Percentiles rank a stretch among this genome's conserved stretches.
Conservation (phyloP, 2,888 invertebrate species). For the Sinelater perroti region DNA sequence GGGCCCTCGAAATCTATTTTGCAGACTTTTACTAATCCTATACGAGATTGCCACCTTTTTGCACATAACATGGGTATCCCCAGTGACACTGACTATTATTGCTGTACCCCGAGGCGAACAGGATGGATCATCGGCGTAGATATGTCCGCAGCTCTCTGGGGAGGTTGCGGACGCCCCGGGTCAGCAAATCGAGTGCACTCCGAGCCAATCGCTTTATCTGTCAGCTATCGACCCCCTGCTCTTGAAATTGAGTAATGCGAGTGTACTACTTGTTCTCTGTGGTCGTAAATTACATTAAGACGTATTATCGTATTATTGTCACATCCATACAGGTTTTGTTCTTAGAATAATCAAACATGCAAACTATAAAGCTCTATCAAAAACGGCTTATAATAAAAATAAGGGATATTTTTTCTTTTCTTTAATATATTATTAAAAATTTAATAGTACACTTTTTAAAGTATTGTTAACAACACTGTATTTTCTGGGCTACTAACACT, state of each 20-base stretch:
- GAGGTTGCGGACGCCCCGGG: conserved; percentile 28
- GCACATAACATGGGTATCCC: conserved; percentile 33
- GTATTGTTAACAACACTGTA: too few relatives aligned
- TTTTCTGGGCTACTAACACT: too few relatives aligned
- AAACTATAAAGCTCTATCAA: too few relatives aligned
- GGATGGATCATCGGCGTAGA: conserved; percentile 39
- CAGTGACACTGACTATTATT: conserved; percentile 34
- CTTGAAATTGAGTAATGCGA: conserved; percentile 28
- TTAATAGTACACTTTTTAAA: too few relatives aligned
- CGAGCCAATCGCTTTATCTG: conserved; percentile 37
- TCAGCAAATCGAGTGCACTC: conserved; percentile 37
- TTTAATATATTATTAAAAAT: too few relatives aligned
- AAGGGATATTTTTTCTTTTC: too few relatives aligned
- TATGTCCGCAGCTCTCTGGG: conserved; percentile 37
- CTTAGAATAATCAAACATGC: too few relatives aligned
- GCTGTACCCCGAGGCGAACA: conserved; percentile 32
- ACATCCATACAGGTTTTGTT: too few relatives aligned
- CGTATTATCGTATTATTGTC: too few relatives aligned
- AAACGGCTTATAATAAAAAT: too few relatives aligned
- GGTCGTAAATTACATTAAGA: neutral
- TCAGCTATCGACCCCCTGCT: conserved; percentile 33
- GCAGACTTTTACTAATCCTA: conserved; percentile 22
- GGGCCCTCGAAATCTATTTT: conserved; percentile 27
- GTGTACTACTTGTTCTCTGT: conserved; percentile 7
- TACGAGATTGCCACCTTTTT: conserved; percentile 33